Conservation (phyloP, 2,888 invertebrate species). For the Sylvicola cinctus region DNA sequence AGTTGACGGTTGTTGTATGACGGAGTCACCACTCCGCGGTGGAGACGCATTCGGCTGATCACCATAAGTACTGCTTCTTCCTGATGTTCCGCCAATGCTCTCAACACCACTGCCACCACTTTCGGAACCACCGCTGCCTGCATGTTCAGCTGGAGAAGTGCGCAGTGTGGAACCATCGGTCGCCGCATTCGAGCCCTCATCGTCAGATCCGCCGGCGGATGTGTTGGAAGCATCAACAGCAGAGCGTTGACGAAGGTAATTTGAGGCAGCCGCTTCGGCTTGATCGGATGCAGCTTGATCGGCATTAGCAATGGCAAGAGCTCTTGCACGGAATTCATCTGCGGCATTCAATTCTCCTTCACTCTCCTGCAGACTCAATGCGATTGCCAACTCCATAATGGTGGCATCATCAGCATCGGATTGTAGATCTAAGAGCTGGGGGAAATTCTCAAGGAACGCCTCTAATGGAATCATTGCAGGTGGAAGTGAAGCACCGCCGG, state of each 20-base stretch:
- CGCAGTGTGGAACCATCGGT: constrained; percentile 85
- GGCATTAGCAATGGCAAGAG: constrained; percentile 4
- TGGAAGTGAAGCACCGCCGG: constrained; percentile 10
- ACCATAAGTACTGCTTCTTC: constrained; percentile 81
- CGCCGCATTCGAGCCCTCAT: constrained; percentile 86
- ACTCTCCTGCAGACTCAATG: constrained; percentile 75
- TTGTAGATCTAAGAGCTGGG: constrained; percentile 67
- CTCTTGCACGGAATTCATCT: no score
- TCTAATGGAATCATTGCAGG: constrained; percentile 9
- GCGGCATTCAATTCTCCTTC: no score
- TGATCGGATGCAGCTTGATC: background rate
- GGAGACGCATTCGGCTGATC: constrained; percentile 27
- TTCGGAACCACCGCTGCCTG: constrained; percentile 55
- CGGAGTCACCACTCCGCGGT: constrained; percentile 13
- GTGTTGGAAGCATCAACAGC: constrained; percentile 45
- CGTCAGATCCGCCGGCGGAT: constrained; percentile 78
- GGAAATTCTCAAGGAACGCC: constrained; percentile 33
- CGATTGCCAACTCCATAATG: constrained; percentile 91
- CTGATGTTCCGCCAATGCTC: constrained; percentile 86
- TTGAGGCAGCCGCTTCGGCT: constrained; percentile 22
- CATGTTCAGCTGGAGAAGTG: constrained; percentile 62
- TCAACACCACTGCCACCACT: constrained; percentile 85
- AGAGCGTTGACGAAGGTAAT: background rate
- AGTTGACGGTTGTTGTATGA: constrained; percentile 7
- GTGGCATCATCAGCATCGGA: constrained; percentile 94